Evolutionary conservation across 2,888 invertebrate genomes (phyloP), one percentile per base, ranked within the genome.

Genomic region (Andrena haemorrhoa): DNA sequence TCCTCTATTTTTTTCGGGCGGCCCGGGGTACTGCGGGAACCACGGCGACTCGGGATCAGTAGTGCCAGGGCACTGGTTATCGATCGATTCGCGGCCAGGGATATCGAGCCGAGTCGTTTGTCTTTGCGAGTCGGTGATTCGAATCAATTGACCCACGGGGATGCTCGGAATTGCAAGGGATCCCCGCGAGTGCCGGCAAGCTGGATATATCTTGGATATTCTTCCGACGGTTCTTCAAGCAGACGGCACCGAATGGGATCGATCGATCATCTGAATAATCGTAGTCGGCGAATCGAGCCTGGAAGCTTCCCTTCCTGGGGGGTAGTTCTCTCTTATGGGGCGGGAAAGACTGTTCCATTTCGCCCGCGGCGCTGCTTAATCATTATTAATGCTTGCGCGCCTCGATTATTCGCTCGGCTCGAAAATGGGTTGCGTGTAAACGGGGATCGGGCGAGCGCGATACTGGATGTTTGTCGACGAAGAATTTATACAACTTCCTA

Each of bases 121-220:
- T 58, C 35, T 56, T 35, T 35, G 69, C 35, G 35, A n/a, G 20
- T 63, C 20, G 35, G 20, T 20, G 56, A 35, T 56, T 41, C 35
- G 35, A 69, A 69, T 69, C 69, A 69, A 69, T 69, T 69, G 56
- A n/a, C 16, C 26, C 33, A 29, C 31, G 51, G 47, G 65, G 16
- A 41, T 56, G 23, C 20, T 26, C 56, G 56, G 23, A 56, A 56
- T 56, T 26, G 10, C 23, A 12, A 10, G 0, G 23, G 26, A 56
- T 56, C 23, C 23, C 47, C 23, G 23, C 23, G 26, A 23, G 23
- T 26, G 23, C 23, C 23, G 1, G 23, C 56, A 56, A 56, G 23
- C 56, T 26, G 23, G 56, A 56, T 20, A 56, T 56, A 56, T 56
- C 56, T 20, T 23, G 56, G 56, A 56, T 23, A 56, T 56, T 56